A percentile compares a stretch with the other conserved stretches of the same genome.
Evolutionary conservation across 37 sponge, comb jelly and placozoan genomes (phyloP).

Genomic region (Agelas oroides): DNA sequence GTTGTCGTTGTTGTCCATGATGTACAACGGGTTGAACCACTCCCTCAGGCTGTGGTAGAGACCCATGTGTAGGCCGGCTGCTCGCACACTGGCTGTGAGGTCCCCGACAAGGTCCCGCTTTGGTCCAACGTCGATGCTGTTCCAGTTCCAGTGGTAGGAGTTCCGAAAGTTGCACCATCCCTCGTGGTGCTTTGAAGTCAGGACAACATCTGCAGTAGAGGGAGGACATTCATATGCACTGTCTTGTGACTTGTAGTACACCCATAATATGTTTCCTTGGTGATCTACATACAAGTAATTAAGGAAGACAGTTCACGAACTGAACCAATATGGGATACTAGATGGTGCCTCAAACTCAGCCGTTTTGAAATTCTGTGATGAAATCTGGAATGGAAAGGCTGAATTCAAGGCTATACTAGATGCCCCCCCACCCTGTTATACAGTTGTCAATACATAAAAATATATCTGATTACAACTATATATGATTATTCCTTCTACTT

Average conservation of each 20-base stretch:
- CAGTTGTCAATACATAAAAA: too few relatives aligned
- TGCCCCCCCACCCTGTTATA: too few relatives aligned
- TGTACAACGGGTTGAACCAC: slow-evolving; percentile 85
- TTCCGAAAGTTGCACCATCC: slow-evolving; percentile 85
- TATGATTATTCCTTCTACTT: too few relatives aligned
- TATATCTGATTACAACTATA: too few relatives aligned
- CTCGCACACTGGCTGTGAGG: slow-evolving; percentile 70
- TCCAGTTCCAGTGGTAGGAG: slow-evolving; percentile 84
- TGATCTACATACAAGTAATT: not conserved
- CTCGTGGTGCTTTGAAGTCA: slow-evolving; percentile 89
- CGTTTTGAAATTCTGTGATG: too few relatives aligned
- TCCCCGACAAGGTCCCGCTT: slow-evolving; percentile 71
- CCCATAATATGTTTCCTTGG: not conserved
- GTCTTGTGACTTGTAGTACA: too few relatives aligned
- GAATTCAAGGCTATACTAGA: too few relatives aligned
- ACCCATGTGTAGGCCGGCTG: slow-evolving; percentile 73
- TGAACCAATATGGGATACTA: too few relatives aligned
- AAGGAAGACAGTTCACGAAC: too few relatives aligned
- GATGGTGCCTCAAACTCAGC: too few relatives aligned
- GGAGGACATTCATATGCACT: too few relatives aligned
- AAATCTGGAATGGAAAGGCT: too few relatives aligned
- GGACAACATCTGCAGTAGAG: slow-evolving; percentile 66
- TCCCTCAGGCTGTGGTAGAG: slow-evolving; percentile 87
- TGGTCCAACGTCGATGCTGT: slow-evolving; percentile 82
- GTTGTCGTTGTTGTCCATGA: slow-evolving; percentile 65